phyloP scores from a whole-genome alignment of 2,888 invertebrate genomes.

The Cephonodes hylas region DNA sequence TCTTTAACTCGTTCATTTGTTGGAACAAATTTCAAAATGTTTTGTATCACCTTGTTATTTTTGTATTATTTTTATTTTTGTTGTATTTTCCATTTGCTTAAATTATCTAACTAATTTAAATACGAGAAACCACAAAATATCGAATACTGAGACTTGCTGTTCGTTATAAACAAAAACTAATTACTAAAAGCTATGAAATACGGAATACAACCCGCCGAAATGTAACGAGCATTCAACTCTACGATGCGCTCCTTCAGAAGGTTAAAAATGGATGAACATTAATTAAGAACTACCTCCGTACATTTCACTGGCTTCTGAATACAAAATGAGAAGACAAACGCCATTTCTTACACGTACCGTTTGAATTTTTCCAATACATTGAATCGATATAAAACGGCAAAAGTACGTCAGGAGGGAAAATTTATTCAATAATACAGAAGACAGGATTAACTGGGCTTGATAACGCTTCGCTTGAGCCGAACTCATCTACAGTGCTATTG shows the following conservation, averaged over 20 bases:
- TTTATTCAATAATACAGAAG: constrained; percentile 74
- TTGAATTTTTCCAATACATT: constrained; percentile 61
- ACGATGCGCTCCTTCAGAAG: not conserved
- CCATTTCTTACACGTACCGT: constrained; percentile 27
- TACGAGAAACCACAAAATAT: no score
- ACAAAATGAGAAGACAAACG: constrained; percentile 31
- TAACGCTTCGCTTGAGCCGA: constrained; percentile 66
- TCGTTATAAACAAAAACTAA: not conserved
- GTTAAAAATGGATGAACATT: not conserved
- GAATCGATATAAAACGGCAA: constrained; percentile 49
- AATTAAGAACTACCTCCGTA: not conserved
- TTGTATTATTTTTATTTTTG: no score
- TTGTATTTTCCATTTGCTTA: no score
- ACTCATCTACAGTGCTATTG: constrained; percentile 59
- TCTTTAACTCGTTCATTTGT: no score
- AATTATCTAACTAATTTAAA: no score
- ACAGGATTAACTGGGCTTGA: constrained; percentile 69
- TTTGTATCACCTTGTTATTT: no score
- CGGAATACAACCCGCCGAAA: not conserved
- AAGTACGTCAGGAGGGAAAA: constrained; percentile 56
- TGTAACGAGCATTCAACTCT: not conserved
- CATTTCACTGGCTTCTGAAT: constrained; percentile 25
- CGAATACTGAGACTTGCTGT: no score
- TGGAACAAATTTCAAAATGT: no score
- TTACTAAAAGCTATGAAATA: not conserved